These are phyloP conservation scores for Bembecia ichneumoniformis DNA, from an alignment of 2,888 invertebrate species.

Conservation along the genomic window DNA sequence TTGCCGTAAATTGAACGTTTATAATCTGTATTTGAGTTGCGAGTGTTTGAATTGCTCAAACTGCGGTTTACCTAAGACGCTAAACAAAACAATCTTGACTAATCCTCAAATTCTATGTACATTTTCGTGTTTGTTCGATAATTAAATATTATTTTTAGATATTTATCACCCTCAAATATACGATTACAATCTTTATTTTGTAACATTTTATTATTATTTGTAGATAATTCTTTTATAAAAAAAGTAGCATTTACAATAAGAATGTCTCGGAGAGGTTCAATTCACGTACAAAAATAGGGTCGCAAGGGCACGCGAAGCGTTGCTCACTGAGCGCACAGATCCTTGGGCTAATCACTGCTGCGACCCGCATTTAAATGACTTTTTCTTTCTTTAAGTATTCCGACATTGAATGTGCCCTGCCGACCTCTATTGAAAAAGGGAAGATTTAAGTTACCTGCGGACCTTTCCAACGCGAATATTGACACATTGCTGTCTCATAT, in stretches of 20 bases:
- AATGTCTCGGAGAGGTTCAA: constrained; percentile 24
- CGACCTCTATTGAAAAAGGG: constrained; percentile 29
- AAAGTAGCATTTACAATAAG: not conserved
- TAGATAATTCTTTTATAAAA: not conserved
- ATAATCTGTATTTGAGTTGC: not conserved
- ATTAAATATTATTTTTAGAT: too few species aligned
- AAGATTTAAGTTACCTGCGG: constrained; percentile 16
- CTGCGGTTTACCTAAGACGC: constrained; percentile 10
- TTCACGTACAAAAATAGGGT: constrained; percentile 30
- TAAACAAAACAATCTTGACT: constrained; percentile 3
- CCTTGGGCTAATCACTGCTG: constrained; percentile 55
- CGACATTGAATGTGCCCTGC: constrained; percentile 27
- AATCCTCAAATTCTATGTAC: not conserved
- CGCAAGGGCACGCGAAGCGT: constrained; percentile 30
- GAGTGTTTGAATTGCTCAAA: constrained; percentile 9
- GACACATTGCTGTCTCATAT: constrained; percentile 50
- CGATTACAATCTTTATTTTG: too few species aligned
- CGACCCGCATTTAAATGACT: constrained; percentile 64
- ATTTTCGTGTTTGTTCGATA: not conserved
- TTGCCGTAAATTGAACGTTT: not conserved
- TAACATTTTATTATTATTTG: too few species aligned
- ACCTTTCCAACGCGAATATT: constrained; percentile 43
- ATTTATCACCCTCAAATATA: too few species aligned
- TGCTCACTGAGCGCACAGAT: constrained; percentile 18
- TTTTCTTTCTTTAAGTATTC: constrained; percentile 45